Evolutionary conservation across 2,888 invertebrate species (phyloP).

Genomic region (Lamellibrachia columna): DNA sequence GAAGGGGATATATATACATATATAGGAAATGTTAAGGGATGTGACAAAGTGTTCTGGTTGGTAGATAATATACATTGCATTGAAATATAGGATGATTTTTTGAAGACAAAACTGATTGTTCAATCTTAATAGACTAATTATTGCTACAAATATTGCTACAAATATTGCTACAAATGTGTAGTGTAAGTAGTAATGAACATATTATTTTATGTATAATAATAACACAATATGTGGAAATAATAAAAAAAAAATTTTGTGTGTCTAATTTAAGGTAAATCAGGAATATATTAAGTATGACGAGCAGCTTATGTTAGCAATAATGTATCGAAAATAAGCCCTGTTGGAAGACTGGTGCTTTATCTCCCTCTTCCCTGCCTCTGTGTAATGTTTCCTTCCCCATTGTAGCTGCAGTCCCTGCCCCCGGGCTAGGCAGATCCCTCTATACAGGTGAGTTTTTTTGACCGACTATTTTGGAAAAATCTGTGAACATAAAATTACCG

Average conservation of each 20-base stretch:
- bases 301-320: background rate
- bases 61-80: background rate
- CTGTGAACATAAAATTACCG: background rate
- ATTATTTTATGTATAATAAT: background rate
- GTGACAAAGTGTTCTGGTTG: background rate
- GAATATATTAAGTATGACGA: background rate
- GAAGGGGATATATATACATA: background rate
- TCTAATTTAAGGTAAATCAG: background rate
- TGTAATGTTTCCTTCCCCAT: slow-evolving; percentile 22
- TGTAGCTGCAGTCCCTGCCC: slow-evolving; percentile 57
- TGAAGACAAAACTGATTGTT: background rate
- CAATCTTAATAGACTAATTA: background rate
- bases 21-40: background rate
- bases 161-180: background rate
- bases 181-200: background rate
- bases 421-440: slow-evolving; percentile 58
- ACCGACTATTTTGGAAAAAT: background rate
- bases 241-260: background rate
- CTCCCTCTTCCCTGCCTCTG: background rate
- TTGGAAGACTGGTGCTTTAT: background rate
- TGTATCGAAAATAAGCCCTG: background rate
- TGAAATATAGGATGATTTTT: background rate
- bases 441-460: slow-evolving; percentile 50
- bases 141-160: background rate
- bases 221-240: background rate